Base-by-base conservation (phyloP, 2,888 invertebrate genomes). In the Antheraea yamamai region DNA sequence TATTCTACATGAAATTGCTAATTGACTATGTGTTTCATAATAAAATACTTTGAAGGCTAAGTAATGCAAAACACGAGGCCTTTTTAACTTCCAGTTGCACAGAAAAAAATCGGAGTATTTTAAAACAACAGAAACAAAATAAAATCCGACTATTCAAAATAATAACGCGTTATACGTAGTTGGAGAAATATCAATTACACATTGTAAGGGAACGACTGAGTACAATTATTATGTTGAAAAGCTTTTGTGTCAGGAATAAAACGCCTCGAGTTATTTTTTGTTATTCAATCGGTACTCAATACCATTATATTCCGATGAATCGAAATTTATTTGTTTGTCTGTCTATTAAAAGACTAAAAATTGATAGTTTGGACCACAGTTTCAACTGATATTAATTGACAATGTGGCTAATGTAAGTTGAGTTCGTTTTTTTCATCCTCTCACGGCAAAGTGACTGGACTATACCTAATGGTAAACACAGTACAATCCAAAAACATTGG, bases 121-220 rank as follows among this genome's bases (percentile, higher is more conserved):
- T 6, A 66, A 30, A 66, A 66, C 16, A 20, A 30, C 0, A 66
- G 39, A 39, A 39, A 35, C 18, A 68, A 35, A 35, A 68, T 68
- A 68, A 35, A 39, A 2, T 70, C 20, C 4, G 39, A 10, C 39
- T 39, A 39, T n/a, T 23, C 6, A 14, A 30, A 61, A 61, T 61
- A 30, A 70, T 70, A n/a, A 20, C 39, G n/a, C n/a, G 20, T 23
- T 64, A 26, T 61, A 26, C n/a, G 64, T 75, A 77, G 78, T 76
- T 78, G 72, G 74, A 76, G 76, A 74, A 76, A 78, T 80, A 80
- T 80, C 80, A 78, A 79, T 80, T 80, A 79, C 80, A 72, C 72
- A 78, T 80, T 80, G 79, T 79, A 76, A 68, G 68, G 73, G 75
- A 78, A 77, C 76, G 75, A 79, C 77, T 76, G 79, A 79, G 35